Evolutionary conservation across 2,797 vertebrate species (phyloP).

Genomic region (Parotocinclus haroldoi): DNA sequence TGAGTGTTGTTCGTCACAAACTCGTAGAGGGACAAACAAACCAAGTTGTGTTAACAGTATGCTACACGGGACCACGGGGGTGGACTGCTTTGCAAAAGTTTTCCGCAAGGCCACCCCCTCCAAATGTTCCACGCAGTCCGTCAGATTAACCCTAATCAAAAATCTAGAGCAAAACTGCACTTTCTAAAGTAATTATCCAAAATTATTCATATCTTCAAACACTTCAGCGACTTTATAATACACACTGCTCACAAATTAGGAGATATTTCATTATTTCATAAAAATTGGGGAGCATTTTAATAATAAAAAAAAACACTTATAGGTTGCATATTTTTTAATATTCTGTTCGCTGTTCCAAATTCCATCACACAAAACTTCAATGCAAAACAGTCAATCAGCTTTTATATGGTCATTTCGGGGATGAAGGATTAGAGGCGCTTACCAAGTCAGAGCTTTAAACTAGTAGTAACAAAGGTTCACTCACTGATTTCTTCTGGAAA

Average conservation of each 20-base stretch:
- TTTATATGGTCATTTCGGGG: conserved; percentile 4
- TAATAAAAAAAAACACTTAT: conserved; percentile 4
- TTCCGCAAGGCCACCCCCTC: too few relatives aligned
- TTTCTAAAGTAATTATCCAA: too few relatives aligned
- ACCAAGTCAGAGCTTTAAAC: not conserved
- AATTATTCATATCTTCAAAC: too few relatives aligned
- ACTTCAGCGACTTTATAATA: too few relatives aligned
- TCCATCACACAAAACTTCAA: not conserved
- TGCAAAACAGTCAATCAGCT: not conserved
- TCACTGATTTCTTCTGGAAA: not conserved
- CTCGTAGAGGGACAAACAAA: conserved; percentile 53
- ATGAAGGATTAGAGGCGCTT: conserved; percentile 17
- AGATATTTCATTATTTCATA: too few relatives aligned
- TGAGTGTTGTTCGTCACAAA: conserved; percentile 54
- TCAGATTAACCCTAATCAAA: too few relatives aligned
- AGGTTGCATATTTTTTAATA: not conserved
- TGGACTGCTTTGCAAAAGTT: not conserved
- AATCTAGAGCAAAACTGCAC: too few relatives aligned
- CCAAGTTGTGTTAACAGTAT: conserved; percentile 41
- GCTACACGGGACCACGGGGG: conserved; percentile 10
- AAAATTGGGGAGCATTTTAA: too few relatives aligned
- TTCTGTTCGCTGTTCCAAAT: not conserved
- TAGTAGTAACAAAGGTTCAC: not conserved
- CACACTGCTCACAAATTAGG: too few relatives aligned
- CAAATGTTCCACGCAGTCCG: too few relatives aligned